Evolutionary conservation across 2,888 invertebrate genomes (phyloP).

Genomic region (Drosophila nr. perissopoda): DNA sequence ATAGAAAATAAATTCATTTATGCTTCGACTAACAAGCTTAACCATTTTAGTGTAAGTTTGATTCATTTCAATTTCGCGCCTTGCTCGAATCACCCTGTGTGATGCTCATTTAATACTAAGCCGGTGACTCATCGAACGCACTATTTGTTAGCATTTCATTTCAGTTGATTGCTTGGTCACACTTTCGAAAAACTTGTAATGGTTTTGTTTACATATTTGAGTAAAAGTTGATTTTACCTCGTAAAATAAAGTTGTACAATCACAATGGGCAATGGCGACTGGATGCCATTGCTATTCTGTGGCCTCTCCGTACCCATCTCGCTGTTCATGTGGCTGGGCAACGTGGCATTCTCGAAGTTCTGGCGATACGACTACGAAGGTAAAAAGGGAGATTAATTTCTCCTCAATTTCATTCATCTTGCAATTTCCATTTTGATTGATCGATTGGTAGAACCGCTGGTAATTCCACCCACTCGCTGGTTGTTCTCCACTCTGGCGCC

Average conservation of each 20-base stretch:
- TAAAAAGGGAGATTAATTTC: slow-evolving; percentile 68
- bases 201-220: slow-evolving; percentile 53
- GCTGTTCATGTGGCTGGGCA: slow-evolving; percentile 90
- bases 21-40: neutral
- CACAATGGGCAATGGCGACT: slow-evolving; percentile 52
- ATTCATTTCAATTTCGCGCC: slow-evolving; percentile 18
- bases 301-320: slow-evolving; percentile 91
- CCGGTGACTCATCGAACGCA: neutral
- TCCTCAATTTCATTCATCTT: slow-evolving; percentile 1
- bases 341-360: slow-evolving; percentile 88
- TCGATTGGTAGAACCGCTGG: slow-evolving; percentile 65
- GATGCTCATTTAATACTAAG: slow-evolving; percentile 7
- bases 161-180: slow-evolving; percentile 13
- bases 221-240: slow-evolving; percentile 20
- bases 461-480: slow-evolving; percentile 84
- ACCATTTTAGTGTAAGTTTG: neutral
- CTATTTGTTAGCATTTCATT: slow-evolving; percentile 18
- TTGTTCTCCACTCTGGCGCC: slow-evolving; percentile 86
- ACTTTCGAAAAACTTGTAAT: slow-evolving; percentile 11
- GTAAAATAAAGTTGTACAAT: neutral
- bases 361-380: slow-evolving; percentile 86
- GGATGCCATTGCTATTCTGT: slow-evolving; percentile 87
- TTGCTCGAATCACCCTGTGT: slow-evolving; percentile 35
- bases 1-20: neutral
- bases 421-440: neutral